Evolutionary conservation across 1,140 invertebrate species (phyloP), one percentile per base, ranked within the genome.

Genomic region (Cyclina sinensis): DNA sequence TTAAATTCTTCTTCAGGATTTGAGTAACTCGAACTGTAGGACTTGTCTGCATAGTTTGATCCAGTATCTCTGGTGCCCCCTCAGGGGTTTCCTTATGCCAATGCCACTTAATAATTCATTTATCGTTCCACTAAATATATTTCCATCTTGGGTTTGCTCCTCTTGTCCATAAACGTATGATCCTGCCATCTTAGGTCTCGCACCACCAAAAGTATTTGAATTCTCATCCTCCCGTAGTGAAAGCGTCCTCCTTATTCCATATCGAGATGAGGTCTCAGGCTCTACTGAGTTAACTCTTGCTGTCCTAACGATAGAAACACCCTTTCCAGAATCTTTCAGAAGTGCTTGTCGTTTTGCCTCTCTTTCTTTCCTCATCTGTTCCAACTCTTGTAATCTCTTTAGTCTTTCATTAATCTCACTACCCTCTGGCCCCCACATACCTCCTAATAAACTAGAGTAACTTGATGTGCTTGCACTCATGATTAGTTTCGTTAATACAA

Each of bases 281-380:
- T 43, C 62, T 16, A 43, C 18, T 11, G 62, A 48, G 32, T 35
- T 43, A 4, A 83, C 5, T 74, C 65, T 27, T 35, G 65, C 21
- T 16, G 39, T 84, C 57, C 65, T 84, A n/a, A 70, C 32, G 14
- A 74, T 84, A 37, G n/a, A 24, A 7, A 51, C 48, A 11, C 32
- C 27, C 43, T 14, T 65, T 11, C 32, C 30, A 11, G 32, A 11
- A 54, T 78, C 51, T 46, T 78, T 86, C n/a, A 76, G 21, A 16
- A 65, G 21, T 21, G 37, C 73, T 59, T 62, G 30, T 14, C 74
- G 35, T 35, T 85, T 83, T 9, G 65, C 68, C 16, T 88, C 84
- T 48, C 88, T 48, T 46, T 91, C 80, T 57, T 88, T 84, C 84
- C 90, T 86, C 80, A 89, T 80, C 48, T 87, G 35, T 80, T 91